phyloP scores from a whole-genome alignment of 2,888 invertebrate genomes.

The Callimorpha dominula region DNA sequence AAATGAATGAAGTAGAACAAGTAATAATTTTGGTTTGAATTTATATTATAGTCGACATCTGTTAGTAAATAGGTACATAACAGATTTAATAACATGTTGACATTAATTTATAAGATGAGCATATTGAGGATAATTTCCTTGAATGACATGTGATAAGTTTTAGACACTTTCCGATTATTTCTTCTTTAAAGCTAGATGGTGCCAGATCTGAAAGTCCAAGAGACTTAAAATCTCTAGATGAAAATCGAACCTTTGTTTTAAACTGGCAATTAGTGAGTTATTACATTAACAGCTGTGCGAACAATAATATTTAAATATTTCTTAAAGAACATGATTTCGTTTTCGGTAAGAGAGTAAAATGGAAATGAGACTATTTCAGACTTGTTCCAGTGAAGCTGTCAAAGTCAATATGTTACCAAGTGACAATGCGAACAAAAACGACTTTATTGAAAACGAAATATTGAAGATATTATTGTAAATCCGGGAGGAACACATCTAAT shows the following conservation, averaged over 20 bases:
- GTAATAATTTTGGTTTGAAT: too few species aligned
- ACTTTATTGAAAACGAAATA: constrained; percentile 60
- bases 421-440: constrained; percentile 59
- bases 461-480: constrained; percentile 41
- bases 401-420: constrained; percentile 65
- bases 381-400: constrained; percentile 71
- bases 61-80: too few species aligned
- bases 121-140: not conserved
- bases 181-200: too few species aligned
- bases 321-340: not conserved
- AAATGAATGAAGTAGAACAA: too few species aligned
- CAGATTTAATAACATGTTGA: not conserved
- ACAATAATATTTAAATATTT: not conserved
- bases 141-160: not conserved
- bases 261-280: not conserved
- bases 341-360: constrained; percentile 21
- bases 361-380: constrained; percentile 42
- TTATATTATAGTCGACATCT: too few species aligned
- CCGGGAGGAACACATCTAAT: constrained; percentile 11
- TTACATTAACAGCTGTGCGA: not conserved
- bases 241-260: not conserved
- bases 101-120: not conserved
- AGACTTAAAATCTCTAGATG: not conserved
- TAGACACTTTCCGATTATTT: too few species aligned
- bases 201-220: not conserved